Percentiles rank a stretch among this genome's conserved stretches.
phyloP scores from a whole-genome alignment of 2,888 invertebrate species.

The Ennomos quercinarius region DNA sequence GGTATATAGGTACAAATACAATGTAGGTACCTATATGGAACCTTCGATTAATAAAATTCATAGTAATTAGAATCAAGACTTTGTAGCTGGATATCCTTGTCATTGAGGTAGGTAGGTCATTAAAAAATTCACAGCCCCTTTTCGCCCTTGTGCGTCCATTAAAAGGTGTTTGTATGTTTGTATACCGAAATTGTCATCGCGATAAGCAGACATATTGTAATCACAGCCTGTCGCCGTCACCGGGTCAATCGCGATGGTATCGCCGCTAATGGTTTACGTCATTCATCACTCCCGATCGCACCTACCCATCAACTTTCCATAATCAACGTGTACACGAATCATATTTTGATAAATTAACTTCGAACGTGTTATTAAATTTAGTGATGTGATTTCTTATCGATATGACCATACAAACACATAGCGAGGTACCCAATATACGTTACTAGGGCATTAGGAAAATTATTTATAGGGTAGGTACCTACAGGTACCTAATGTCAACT shows the following conservation, averaged over 20 bases:
- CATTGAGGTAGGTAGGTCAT: too few species aligned
- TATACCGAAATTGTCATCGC: slow-evolving; percentile 35
- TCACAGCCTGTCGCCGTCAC: slow-evolving; percentile 13
- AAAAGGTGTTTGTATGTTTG: slow-evolving; percentile 27
- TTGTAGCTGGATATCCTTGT: too few species aligned
- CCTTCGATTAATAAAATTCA: too few species aligned
- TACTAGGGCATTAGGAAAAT: slow-evolving; percentile 6
- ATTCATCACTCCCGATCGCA: slow-evolving; percentile 65
- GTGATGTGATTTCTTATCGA: slow-evolving; percentile 22
- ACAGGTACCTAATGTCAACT: too few species aligned
- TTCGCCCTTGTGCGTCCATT: slow-evolving; percentile 9
- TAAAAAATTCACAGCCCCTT: slow-evolving; percentile 2
- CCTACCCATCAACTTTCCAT: slow-evolving; percentile 43
- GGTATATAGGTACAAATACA: too few species aligned
- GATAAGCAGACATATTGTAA: slow-evolving; percentile 31
- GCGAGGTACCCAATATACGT: too few species aligned
- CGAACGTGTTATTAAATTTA: slow-evolving; percentile 31
- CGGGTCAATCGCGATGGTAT: slow-evolving; percentile 54
- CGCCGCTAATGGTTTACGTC: slow-evolving; percentile 63
- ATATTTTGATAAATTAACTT: slow-evolving; percentile 40
- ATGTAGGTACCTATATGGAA: too few species aligned
- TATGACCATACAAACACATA: slow-evolving; percentile 2
- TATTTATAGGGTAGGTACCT: too few species aligned
- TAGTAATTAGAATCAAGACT: too few species aligned
- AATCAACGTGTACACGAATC: slow-evolving; percentile 31